phyloP scores from a whole-genome alignment of 2,888 invertebrate genomes.

The Drosophila subquinaria region DNA sequence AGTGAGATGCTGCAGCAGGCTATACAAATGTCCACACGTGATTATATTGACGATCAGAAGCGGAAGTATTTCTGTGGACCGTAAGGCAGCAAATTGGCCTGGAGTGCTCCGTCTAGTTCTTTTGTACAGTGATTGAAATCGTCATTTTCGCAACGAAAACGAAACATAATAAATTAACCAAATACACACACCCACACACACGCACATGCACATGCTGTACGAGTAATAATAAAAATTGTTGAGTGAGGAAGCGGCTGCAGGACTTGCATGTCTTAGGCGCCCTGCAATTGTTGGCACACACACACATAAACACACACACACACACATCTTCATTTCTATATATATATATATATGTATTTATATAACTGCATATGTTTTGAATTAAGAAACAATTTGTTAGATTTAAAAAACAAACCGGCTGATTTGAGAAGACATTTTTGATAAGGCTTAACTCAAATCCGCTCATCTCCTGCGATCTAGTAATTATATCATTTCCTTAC shows the following conservation, averaged over 20 bases:
- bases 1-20: slow-evolving; percentile 85
- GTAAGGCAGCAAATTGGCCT: slow-evolving; percentile 54
- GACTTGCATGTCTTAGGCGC: slow-evolving; percentile 12
- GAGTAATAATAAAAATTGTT: slow-evolving; percentile 59
- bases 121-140: slow-evolving; percentile 71
- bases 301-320: slow-evolving; percentile 12
- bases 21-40: slow-evolving; percentile 85
- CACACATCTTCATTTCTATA: slow-evolving; percentile 16
- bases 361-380: slow-evolving; percentile 25
- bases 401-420: slow-evolving; percentile 28
- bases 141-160: slow-evolving; percentile 64
- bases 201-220: slow-evolving; percentile 26
- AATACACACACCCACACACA: slow-evolving; percentile 33
- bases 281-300: slow-evolving; percentile 15
- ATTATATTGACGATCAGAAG: slow-evolving; percentile 85
- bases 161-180: slow-evolving; percentile 56
- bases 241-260: slow-evolving; percentile 45
- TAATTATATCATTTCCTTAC: slow-evolving; percentile 22
- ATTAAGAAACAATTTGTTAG: slow-evolving; percentile 46
- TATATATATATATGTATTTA: slow-evolving; percentile 26
- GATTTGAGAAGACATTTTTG: slow-evolving; percentile 33
- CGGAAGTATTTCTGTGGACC: slow-evolving; percentile 83
- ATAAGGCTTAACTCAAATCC: slow-evolving; percentile 34
- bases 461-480: slow-evolving; percentile 57
- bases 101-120: slow-evolving; percentile 5